A percentile compares a stretch with the other conserved stretches of the same genome.
phyloP scores from a whole-genome alignment of 2,797 vertebrate species.

The Myotis vivesi region DNA sequence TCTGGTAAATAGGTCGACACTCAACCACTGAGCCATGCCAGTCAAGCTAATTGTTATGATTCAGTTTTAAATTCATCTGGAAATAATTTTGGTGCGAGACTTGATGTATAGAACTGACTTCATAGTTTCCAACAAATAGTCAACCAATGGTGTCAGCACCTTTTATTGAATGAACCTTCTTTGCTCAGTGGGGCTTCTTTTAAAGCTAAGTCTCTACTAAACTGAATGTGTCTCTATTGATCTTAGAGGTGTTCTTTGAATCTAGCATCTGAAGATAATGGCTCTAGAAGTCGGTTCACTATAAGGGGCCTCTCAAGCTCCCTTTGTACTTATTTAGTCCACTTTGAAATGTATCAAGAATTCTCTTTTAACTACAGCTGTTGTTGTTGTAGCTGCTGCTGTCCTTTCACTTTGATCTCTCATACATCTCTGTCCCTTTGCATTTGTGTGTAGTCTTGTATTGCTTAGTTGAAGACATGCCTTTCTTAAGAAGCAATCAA shows the following conservation, averaged over 20 bases:
- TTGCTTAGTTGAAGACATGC: neutral
- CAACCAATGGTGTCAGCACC: neutral
- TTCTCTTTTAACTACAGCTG: conserved; percentile 18
- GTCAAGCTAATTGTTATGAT: neutral
- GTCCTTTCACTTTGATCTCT: conserved; percentile 47
- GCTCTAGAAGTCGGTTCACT: neutral
- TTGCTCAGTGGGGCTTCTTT: conserved; percentile 31
- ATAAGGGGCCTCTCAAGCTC: neutral
- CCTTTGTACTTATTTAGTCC: conserved; percentile 43
- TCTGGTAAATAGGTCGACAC: too few relatives aligned
- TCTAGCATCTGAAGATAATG: conserved; percentile 47
- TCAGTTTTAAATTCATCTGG: neutral
- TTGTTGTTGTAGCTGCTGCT: conserved; percentile 24
- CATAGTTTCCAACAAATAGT: neutral
- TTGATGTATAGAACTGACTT: neutral
- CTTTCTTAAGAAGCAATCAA: conserved; percentile 39
- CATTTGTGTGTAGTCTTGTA: conserved; percentile 27
- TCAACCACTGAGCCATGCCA: too few relatives aligned
- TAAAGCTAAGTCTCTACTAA: conserved; percentile 18
- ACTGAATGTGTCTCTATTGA: neutral
- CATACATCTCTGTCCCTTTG: conserved; percentile 44
- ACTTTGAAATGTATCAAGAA: conserved; percentile 46
- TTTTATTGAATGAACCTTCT: conserved; percentile 39
- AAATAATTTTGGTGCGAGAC: neutral
- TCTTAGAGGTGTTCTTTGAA: conserved; percentile 4